Conservation (phyloP, 2,113 vertebrate species). For the Arenaria interpres region DNA sequence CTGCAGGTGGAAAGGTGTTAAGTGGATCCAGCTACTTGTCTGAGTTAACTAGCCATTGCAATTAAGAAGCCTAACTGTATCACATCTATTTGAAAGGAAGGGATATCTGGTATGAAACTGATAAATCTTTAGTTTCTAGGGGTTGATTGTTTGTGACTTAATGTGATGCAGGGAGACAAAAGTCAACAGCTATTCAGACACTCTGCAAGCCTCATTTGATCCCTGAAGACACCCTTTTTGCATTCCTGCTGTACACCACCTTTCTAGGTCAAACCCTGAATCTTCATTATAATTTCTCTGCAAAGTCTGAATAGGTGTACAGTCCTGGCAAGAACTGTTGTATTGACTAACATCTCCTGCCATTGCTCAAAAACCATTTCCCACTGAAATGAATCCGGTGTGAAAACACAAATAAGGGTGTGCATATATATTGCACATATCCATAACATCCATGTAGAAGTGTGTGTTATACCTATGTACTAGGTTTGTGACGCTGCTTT, state of each 20-base stretch:
- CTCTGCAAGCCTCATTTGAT: neutral
- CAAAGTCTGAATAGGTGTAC: neutral
- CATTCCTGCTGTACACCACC: neutral
- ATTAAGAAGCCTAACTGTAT: neutral
- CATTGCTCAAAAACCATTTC: neutral
- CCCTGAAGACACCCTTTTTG: neutral
- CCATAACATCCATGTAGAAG: neutral
- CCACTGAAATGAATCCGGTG: neutral
- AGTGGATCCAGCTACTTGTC: neutral
- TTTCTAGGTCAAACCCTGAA: neutral
- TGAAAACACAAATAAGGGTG: neutral
- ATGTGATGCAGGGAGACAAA: neutral
- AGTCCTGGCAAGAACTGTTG: neutral
- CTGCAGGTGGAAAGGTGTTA: neutral
- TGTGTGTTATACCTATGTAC: neutral
- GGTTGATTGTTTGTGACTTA: neutral
- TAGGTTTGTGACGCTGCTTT: neutral
- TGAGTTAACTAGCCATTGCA: neutral
- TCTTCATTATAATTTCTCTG: neutral
- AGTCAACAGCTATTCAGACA: neutral
- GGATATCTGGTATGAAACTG: neutral
- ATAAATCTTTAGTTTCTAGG: neutral
- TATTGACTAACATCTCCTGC: neutral
- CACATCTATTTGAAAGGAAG: neutral
- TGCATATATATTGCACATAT: neutral